Evolutionary conservation across 1,140 invertebrate genomes (phyloP).

Genomic region (Onthophagus taurus): DNA sequence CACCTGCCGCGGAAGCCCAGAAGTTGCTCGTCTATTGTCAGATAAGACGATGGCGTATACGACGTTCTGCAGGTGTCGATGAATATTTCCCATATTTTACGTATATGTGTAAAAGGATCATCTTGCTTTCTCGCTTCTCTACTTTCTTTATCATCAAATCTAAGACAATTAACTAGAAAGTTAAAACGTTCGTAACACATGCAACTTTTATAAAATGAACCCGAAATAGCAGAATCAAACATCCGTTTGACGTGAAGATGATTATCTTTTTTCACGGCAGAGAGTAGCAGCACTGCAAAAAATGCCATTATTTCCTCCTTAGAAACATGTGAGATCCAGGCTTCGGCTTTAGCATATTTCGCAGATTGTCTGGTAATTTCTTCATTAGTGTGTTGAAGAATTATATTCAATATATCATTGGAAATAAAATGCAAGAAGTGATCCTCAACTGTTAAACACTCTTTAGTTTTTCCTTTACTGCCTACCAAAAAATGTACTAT

Average conservation of each 20-base stretch:
- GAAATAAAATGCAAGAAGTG: no score
- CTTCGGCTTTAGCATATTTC: no score
- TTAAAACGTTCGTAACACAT: constrained; percentile 32
- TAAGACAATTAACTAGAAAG: constrained; percentile 31
- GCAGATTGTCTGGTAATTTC: no score
- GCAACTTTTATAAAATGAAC: constrained; percentile 22
- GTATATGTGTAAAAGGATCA: constrained; percentile 33
- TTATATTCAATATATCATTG: no score
- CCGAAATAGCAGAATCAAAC: constrained; percentile 21
- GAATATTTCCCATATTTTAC: constrained; percentile 34
- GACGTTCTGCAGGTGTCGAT: constrained; percentile 22
- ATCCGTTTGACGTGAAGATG: constrained; percentile 23
- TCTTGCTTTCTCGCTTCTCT: constrained; percentile 19
- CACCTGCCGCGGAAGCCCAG: constrained; percentile 21
- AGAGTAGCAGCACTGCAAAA: constrained; percentile 22
- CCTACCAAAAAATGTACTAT: no score
- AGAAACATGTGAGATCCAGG: no score
- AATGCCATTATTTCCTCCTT: constrained; percentile 25
- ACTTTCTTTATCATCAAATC: constrained; percentile 32
- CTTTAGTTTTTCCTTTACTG: no score
- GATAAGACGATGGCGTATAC: constrained; percentile 20
- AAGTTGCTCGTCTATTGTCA: constrained; percentile 24
- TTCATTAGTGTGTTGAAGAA: no score
- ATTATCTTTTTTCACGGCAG: constrained; percentile 25
- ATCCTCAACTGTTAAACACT: no score